These are phyloP conservation scores for Lepus oiostolus DNA, from an alignment of 2,797 vertebrate species.

Conservation along the genomic window DNA sequence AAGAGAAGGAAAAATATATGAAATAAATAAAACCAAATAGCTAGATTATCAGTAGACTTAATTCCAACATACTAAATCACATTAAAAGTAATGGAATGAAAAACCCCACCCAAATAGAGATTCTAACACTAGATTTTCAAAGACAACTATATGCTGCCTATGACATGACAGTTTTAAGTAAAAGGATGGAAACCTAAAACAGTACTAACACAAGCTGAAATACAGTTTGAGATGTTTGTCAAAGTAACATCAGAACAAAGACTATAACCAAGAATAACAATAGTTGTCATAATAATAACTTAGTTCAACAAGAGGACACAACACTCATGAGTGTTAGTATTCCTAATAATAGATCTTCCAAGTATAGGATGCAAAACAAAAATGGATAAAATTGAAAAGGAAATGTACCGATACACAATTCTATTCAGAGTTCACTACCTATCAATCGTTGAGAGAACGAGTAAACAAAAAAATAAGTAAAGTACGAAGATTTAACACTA, in stretches of 20 bases:
- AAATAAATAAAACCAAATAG: neutral
- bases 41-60: neutral
- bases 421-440: neutral
- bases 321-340: neutral
- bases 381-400: neutral
- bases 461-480: neutral
- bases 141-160: neutral
- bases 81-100: constrained; percentile 7
- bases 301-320: neutral
- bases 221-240: neutral
- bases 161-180: neutral
- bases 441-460: neutral
- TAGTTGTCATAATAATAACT: neutral
- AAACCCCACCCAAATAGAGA: neutral
- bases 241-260: neutral
- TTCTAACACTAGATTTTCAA: neutral
- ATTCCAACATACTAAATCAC: neutral
- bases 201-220: neutral
- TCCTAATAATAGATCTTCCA: neutral
- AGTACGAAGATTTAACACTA: no score
- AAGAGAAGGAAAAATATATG: neutral
- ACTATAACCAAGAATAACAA: neutral
- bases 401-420: neutral
- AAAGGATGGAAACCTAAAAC: neutral
- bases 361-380: neutral